These are phyloP conservation scores for Butorides virescens DNA, from an alignment of 2,113 vertebrate genomes.

Conservation along the genomic window DNA sequence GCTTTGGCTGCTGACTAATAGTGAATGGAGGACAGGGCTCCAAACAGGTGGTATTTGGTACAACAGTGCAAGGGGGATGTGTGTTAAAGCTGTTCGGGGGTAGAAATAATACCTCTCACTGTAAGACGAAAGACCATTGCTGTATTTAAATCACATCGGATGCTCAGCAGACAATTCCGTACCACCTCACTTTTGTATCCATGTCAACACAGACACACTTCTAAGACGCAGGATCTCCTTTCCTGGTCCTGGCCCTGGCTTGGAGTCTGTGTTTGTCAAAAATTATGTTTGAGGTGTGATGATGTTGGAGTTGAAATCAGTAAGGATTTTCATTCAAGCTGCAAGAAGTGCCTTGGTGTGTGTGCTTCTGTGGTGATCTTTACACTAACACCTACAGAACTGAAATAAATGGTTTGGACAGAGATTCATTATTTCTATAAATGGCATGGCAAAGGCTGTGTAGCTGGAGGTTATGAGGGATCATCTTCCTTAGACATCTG, in stretches of 20 bases:
- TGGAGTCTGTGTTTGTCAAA: not conserved
- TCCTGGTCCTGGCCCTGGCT: not conserved
- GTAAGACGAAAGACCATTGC: not conserved
- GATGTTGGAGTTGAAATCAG: not conserved
- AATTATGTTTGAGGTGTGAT: fast-evolving
- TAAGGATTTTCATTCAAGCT: not conserved
- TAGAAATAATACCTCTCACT: not conserved
- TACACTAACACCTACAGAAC: not conserved
- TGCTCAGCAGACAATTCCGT: not conserved
- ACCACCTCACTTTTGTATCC: not conserved
- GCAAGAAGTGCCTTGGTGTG: fast-evolving
- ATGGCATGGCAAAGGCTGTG: not conserved
- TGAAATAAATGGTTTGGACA: not conserved
- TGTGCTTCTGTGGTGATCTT: not conserved
- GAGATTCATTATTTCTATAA: not conserved
- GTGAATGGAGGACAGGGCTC: not conserved
- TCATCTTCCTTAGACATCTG: not conserved
- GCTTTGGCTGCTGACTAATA: not conserved
- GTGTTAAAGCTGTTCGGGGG: not conserved
- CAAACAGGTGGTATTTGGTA: not conserved
- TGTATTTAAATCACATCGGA: not conserved
- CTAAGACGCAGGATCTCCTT: not conserved
- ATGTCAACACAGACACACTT: not conserved
- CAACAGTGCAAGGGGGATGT: not conserved
- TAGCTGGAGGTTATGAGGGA: not conserved